Conservation (phyloP, 2,113 vertebrate species). For the Isichthys henryi region DNA sequence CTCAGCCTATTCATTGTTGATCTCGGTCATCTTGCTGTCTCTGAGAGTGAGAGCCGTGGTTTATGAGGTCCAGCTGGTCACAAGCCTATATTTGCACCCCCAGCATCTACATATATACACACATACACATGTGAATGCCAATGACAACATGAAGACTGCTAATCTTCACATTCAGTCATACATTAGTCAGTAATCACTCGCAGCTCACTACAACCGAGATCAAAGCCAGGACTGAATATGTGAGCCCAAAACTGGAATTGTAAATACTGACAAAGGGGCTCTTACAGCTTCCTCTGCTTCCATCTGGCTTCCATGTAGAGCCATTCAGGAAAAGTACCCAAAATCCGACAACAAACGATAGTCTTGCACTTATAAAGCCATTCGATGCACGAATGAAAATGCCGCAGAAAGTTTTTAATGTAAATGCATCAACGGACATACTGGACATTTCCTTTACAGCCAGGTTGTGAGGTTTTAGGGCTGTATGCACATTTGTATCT, state of each 20-base stretch:
- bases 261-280: no score
- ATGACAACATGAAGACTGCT: not conserved
- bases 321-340: no score
- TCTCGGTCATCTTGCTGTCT: not conserved
- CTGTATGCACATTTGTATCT: not conserved
- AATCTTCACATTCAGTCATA: not conserved
- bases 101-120: not conserved
- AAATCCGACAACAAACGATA: not conserved
- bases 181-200: not conserved
- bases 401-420: not conserved
- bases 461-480: not conserved
- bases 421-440: not conserved
- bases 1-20: not conserved
- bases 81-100: slow-evolving; percentile 7
- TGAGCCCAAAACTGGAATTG: no score
- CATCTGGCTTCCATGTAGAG: no score
- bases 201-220: no score
- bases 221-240: no score
- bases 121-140: not conserved
- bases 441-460: not conserved
- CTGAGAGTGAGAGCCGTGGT: not conserved
- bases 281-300: no score
- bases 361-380: not conserved
- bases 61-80: not conserved
- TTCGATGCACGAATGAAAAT: not conserved